Conservation (phyloP, 2,797 vertebrate species). For the Enteromius thamalakanensis region DNA sequence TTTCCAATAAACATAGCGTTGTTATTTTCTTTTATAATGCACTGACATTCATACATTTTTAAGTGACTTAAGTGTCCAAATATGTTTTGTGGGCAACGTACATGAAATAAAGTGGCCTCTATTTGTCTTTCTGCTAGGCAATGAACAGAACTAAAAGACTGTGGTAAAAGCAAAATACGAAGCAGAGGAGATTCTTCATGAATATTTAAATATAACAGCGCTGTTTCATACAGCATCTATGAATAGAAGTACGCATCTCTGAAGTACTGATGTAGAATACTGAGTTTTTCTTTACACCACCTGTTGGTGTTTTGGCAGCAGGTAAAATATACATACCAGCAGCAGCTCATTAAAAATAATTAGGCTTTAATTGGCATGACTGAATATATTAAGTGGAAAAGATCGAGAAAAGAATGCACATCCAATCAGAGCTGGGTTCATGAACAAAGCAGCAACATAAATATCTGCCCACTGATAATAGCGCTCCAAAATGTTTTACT, state of each 20-base stretch:
- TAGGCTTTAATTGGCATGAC: constrained; percentile 18
- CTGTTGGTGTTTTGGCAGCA: constrained; percentile 4
- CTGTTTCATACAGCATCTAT: constrained; percentile 8
- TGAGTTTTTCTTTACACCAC: constrained; percentile 1
- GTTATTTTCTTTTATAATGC: neutral
- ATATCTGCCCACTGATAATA: neutral
- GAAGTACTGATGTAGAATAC: neutral
- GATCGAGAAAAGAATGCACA: neutral
- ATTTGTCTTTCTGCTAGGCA: neutral
- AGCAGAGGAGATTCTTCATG: constrained; percentile 12
- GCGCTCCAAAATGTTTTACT: neutral
- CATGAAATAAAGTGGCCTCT: constrained; percentile 18
- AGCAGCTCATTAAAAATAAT: constrained; percentile 21
- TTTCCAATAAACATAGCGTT: neutral
- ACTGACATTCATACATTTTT: constrained; percentile 15
- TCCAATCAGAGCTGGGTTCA: neutral
- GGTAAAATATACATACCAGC: constrained; percentile 1
- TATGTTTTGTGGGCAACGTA: neutral
- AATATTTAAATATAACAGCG: constrained; percentile 6
- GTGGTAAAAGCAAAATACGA: constrained; percentile 11
- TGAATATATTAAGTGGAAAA: constrained; percentile 12
- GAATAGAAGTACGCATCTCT: constrained; percentile 1
- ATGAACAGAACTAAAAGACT: neutral
- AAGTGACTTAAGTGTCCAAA: constrained; percentile 9
- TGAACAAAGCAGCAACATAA: neutral